These are phyloP conservation scores for Alfaro cultratus DNA, from an alignment of 2,797 vertebrate genomes.

Conservation along the genomic window DNA sequence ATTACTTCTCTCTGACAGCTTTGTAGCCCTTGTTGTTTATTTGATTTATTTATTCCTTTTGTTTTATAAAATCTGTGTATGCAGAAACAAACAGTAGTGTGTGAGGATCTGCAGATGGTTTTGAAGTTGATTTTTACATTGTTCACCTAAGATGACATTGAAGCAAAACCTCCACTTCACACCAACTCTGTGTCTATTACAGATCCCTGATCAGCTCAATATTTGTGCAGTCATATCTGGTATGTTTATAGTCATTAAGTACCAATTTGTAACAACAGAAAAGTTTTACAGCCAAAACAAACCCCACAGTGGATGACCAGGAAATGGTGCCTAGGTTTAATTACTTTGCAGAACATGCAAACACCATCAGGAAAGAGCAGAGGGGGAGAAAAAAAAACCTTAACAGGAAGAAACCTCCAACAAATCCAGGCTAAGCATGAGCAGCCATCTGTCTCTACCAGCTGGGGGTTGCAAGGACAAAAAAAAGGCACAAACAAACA, in stretches of 20 bases:
- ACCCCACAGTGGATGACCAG: not conserved
- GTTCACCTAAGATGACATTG: not conserved
- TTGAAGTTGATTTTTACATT: not conserved
- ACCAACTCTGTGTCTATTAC: not conserved
- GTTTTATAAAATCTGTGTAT: not conserved
- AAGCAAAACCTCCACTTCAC: not conserved
- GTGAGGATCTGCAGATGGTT: not conserved
- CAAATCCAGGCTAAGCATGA: not conserved
- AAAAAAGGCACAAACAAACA: not conserved
- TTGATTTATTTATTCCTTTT: not conserved
- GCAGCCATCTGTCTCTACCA: not conserved
- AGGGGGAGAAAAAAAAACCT: not conserved
- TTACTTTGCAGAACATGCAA: not conserved
- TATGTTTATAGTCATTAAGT: not conserved
- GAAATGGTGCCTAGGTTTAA: not conserved
- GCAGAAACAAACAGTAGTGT: not conserved
- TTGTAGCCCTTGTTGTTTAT: not conserved
- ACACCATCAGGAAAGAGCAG: too few relatives aligned
- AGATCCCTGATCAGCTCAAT: not conserved
- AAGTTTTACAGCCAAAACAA: not conserved
- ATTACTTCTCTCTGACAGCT: not conserved
- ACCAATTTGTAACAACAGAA: not conserved
- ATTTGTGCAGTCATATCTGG: not conserved
- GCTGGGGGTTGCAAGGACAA: not conserved
- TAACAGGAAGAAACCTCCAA: not conserved